Base-by-base conservation (phyloP, 2,113 vertebrate genomes). In the Atractosteus spatula region DNA sequence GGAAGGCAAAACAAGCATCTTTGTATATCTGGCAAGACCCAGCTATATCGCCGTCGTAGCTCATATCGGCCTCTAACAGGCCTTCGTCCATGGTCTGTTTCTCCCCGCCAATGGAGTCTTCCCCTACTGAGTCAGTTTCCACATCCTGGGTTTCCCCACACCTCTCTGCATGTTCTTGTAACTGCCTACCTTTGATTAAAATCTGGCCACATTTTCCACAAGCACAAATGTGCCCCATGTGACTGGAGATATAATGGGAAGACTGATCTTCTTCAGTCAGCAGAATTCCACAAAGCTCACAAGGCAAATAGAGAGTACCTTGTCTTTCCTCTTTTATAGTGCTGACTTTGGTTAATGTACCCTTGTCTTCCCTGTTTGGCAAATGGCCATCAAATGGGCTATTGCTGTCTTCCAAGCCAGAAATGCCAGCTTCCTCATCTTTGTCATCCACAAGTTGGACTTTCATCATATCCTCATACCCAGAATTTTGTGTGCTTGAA, bases 181-280 rank as follows among this genome's bases (percentile, higher is more conserved):
- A 88, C 83, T 96, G 96, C 61, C 95, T 93, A 29, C 97, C 97
- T 86, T 98, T 98, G 71, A 99, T 94, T 45, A 99, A 91, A 72
- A 99, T 95, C 80, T 96, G 97, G 71, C 97, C 97, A 4, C 97
- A 99, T 67, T 97, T 91, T 12, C 97, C 97, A 44, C 97, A 99
- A 0, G 97, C 97, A 10, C 97, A 99, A 77, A 99, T 97, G 73
- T 96, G 96, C 71, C 95, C 95, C 84, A 98, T 94, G 85, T 99
- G 97, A 82, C 91, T 95, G 81, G 97, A 94, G 79, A 99, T 92
- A 81, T 98, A 99, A 88, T 99, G 97, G 68, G 94, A 91, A 0
- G 97, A 95, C 76, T 94, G 87, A 76, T 98, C 94, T 75, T 96
- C 95, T 74, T 97, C 96, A 0, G 91, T 91, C 68, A 99, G 82